A percentile compares a stretch with the other conserved stretches of the same genome.
These are phyloP conservation scores for Tethya wilhelma DNA, from an alignment of 37 sponge, comb jelly and placozoan species.

Conservation along the genomic window DNA sequence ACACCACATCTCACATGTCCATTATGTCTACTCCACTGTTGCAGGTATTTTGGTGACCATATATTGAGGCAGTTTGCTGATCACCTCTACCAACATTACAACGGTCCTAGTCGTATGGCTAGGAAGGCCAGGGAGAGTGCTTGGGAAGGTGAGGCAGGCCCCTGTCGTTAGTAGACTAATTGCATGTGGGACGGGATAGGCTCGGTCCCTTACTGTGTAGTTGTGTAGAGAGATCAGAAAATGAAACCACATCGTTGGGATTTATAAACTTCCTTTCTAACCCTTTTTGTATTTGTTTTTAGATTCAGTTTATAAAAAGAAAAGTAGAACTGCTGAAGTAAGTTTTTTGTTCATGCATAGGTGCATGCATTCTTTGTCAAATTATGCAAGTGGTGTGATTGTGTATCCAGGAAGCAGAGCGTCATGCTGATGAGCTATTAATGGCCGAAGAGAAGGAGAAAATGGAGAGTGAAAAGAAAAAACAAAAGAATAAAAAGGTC, in stretches of 20 bases:
- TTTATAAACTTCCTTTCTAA: too few relatives aligned
- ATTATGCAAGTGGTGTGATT: too few relatives aligned
- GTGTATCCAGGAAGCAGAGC: constrained; percentile 22
- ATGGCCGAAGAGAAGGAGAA: constrained; percentile 63
- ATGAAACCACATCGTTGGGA: too few relatives aligned
- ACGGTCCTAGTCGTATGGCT: constrained; percentile 3
- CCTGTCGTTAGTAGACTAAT: background rate
- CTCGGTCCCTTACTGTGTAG: too few relatives aligned
- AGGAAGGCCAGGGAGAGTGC: background rate
- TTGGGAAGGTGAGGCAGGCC: constrained; percentile 6
- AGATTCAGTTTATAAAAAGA: constrained; percentile 3
- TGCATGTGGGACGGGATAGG: too few relatives aligned
- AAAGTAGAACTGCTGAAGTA: background rate
- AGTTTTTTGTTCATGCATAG: background rate
- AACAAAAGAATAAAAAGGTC: constrained; percentile 56
- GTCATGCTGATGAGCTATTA: constrained; percentile 47
- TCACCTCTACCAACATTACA: constrained; percentile 13
- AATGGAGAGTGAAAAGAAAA: constrained; percentile 47
- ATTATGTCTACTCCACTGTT: background rate
- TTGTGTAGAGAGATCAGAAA: too few relatives aligned
- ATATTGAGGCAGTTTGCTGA: constrained; percentile 19
- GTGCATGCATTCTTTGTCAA: too few relatives aligned
- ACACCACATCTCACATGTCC: background rate
- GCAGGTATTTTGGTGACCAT: constrained; percentile 25
- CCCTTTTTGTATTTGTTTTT: background rate